These are phyloP conservation scores for Hemitrygon akajei DNA, from an alignment of 2,797 vertebrate genomes.

Conservation along the genomic window DNA sequence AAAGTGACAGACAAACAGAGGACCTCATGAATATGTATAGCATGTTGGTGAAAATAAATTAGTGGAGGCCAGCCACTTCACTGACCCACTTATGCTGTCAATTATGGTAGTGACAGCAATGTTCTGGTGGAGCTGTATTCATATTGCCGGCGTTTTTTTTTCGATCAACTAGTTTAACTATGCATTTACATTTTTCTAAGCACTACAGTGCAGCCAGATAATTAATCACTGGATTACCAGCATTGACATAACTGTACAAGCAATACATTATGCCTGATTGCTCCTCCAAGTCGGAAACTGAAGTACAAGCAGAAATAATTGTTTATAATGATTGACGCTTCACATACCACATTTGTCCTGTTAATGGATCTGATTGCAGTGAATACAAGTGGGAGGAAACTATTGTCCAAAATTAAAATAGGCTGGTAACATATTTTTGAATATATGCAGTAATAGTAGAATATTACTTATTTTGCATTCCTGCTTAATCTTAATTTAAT, in stretches of 20 bases:
- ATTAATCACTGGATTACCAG: constrained; percentile 76
- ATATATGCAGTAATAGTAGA: background rate
- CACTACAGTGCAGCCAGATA: constrained; percentile 60
- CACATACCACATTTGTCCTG: constrained; percentile 35
- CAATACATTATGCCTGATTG: constrained; percentile 66
- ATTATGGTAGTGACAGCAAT: constrained; percentile 78
- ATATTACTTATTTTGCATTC: background rate
- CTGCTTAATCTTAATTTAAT: background rate
- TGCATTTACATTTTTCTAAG: constrained; percentile 70
- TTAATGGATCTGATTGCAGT: constrained; percentile 37
- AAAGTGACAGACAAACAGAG: constrained; percentile 94
- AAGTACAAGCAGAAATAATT: constrained; percentile 43
- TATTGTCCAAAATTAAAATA: background rate
- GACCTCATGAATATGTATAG: constrained; percentile 93
- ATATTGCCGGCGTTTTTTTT: constrained; percentile 61
- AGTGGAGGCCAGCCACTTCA: constrained; percentile 80
- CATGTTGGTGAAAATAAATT: constrained; percentile 90
- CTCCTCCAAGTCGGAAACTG: constrained; percentile 53
- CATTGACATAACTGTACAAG: constrained; percentile 53
- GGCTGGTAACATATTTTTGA: background rate
- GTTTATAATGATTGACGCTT: constrained; percentile 39
- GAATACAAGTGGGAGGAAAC: background rate
- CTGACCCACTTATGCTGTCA: constrained; percentile 94
- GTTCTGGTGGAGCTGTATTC: constrained; percentile 69
- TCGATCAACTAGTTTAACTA: constrained; percentile 66